Evolutionary conservation across 2,888 invertebrate genomes (phyloP).

Genomic region (Pachliopta kotzebuea): DNA sequence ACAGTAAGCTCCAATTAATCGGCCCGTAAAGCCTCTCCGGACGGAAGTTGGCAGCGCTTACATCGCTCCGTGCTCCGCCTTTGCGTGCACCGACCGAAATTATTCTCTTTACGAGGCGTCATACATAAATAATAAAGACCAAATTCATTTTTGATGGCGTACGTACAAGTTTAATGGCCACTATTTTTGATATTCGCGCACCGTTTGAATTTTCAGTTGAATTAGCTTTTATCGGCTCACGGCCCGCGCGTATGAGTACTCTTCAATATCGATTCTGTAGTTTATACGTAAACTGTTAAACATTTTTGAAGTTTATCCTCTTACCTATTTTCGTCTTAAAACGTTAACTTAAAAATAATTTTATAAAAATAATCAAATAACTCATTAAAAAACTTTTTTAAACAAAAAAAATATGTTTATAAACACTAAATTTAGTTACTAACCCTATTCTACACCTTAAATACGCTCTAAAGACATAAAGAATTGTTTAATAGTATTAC

Average conservation of each 20-base stretch:
- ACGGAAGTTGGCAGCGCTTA: conserved; percentile 40
- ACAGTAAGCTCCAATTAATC: conserved; percentile 70
- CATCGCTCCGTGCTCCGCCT: conserved; percentile 32
- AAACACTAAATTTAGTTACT: too few species aligned
- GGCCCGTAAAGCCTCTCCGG: conserved; percentile 53
- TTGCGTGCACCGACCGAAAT: conserved; percentile 33
- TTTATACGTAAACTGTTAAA: background rate
- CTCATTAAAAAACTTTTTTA: too few species aligned
- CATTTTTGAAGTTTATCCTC: background rate
- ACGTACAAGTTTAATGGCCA: conserved; percentile 20
- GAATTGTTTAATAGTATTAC: too few species aligned
- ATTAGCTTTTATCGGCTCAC: conserved; percentile 14
- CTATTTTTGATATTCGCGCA: conserved; percentile 25
- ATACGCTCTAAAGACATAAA: too few species aligned
- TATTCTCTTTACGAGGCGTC: conserved; percentile 43
- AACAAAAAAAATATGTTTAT: too few species aligned
- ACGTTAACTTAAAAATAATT: too few species aligned
- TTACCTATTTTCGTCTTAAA: too few species aligned
- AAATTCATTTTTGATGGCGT: conserved; percentile 20
- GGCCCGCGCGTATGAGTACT: background rate
- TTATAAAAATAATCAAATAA: too few species aligned
- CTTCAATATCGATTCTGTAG: background rate
- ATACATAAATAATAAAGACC: conserved; percentile 46
- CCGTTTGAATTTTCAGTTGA: conserved; percentile 19
- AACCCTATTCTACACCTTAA: too few species aligned